phyloP scores from a whole-genome alignment of 1,140 invertebrate species.

The Copidosoma floridanum region DNA sequence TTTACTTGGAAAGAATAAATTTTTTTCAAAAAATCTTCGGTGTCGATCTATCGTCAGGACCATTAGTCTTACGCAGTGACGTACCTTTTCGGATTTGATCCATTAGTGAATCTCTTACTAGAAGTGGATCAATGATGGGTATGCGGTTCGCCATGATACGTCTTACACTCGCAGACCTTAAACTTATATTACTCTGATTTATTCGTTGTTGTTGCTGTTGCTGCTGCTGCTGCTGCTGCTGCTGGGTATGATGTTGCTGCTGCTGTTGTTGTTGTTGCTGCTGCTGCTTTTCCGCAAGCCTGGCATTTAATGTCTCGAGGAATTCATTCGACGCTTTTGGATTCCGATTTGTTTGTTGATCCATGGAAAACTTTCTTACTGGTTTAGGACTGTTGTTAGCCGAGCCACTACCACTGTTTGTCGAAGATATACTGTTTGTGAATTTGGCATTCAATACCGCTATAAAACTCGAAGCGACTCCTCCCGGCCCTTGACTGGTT shows the following conservation, averaged over 20 bases:
- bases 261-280: constrained; percentile 57
- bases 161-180: constrained; percentile 68
- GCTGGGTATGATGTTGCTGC: constrained; percentile 44
- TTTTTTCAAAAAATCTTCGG: constrained; percentile 68
- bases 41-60: constrained; percentile 64
- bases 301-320: constrained; percentile 74
- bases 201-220: constrained; percentile 46
- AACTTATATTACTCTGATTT: neutral
- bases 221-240: constrained; percentile 46
- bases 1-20: neutral
- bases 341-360: constrained; percentile 18
- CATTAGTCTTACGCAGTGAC: constrained; percentile 68
- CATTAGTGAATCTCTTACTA: constrained; percentile 72
- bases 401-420: constrained; percentile 37
- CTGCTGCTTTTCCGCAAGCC: constrained; percentile 58
- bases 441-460: constrained; percentile 72
- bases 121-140: constrained; percentile 57
- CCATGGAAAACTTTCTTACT: constrained; percentile 35
- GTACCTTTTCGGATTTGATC: constrained; percentile 87
- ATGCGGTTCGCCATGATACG: constrained; percentile 59
- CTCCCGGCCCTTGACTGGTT: constrained; percentile 48
- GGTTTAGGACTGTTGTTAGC: constrained; percentile 47
- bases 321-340: constrained; percentile 61
- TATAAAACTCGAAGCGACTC: constrained; percentile 65
- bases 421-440: constrained; percentile 49